Conservation (phyloP, 2,888 invertebrate genomes). For the Lasioglossum calceatum region DNA sequence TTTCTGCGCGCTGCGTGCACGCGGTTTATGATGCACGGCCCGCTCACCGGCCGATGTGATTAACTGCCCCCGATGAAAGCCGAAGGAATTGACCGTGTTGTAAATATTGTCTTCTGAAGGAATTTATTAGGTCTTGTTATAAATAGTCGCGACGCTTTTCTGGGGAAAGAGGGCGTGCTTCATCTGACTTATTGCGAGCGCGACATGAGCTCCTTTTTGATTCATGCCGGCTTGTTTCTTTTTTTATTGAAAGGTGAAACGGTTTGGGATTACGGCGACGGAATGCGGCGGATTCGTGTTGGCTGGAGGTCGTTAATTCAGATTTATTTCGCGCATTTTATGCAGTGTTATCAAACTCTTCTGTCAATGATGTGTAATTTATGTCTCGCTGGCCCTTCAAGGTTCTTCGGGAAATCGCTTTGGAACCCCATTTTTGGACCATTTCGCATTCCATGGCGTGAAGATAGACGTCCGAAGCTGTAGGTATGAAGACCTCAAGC, state of each 20-base stretch:
- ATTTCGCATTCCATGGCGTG: background rate
- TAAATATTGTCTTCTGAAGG: background rate
- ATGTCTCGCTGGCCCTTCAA: background rate
- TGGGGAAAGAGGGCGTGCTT: background rate
- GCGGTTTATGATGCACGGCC: background rate
- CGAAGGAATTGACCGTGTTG: background rate
- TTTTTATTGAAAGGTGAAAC: background rate
- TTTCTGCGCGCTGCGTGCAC: background rate
- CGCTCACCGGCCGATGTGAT: background rate
- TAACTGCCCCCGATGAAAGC: background rate
- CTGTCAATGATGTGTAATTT: background rate
- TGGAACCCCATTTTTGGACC: background rate
- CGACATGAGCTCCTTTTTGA: background rate
- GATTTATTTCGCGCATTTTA: background rate
- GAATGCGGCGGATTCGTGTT: background rate
- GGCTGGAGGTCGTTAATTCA: background rate
- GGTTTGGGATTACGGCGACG: background rate
- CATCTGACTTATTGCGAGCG: background rate
- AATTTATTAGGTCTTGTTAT: constrained; percentile 5
- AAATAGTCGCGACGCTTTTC: background rate
- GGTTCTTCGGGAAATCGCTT: too few species aligned
- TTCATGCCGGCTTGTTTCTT: background rate
- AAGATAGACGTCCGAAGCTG: background rate
- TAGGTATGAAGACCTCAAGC: background rate
- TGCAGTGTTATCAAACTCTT: background rate